A percentile compares a stretch with the other conserved stretches of the same genome.
phyloP scores from a whole-genome alignment of 2,888 invertebrate species.

The Pedicia rivosa region DNA sequence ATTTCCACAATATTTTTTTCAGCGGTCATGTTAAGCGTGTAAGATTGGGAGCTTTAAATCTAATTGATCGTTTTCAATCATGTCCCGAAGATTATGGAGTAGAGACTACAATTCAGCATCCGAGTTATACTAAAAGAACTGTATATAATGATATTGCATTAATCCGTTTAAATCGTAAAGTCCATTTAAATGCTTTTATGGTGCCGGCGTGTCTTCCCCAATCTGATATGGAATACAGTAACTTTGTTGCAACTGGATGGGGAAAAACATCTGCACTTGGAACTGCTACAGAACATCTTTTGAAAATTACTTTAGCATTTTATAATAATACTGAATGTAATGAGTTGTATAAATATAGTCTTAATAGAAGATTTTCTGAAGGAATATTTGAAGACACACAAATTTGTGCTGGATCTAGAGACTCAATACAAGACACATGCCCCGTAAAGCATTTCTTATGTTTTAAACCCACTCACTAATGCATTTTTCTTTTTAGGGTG shows the following conservation, averaged over 20 bases:
- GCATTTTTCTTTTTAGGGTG: too few relatives aligned
- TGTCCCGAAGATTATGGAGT: slow-evolving; percentile 22
- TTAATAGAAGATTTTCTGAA: slow-evolving; percentile 17
- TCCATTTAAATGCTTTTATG: slow-evolving; percentile 25
- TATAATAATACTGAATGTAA: slow-evolving; percentile 22
- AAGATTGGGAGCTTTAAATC: slow-evolving; percentile 27
- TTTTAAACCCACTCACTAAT: too few relatives aligned
- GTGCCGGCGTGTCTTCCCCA: slow-evolving; percentile 34
- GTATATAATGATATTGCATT: slow-evolving; percentile 38
- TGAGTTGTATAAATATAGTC: slow-evolving; percentile 13
- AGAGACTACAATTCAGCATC: slow-evolving; percentile 25
- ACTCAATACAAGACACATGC: slow-evolving; percentile 34
- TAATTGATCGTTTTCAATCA: slow-evolving; percentile 11
- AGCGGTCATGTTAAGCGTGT: slow-evolving; percentile 17
- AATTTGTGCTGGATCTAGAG: slow-evolving; percentile 37
- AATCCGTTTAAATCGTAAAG: slow-evolving; percentile 27
- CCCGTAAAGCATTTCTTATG: too few relatives aligned
- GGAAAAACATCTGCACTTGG: slow-evolving; percentile 24
- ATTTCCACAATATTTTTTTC: too few relatives aligned
- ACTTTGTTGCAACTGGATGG: slow-evolving; percentile 35
- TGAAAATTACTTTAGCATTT: background rate
- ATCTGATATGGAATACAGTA: too few relatives aligned
- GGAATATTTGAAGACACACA: slow-evolving; percentile 34
- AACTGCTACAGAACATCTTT: background rate
- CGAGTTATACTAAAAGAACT: slow-evolving; percentile 26